phyloP scores from a whole-genome alignment of 1,140 invertebrate species.

The Drosophila tristis region DNA sequence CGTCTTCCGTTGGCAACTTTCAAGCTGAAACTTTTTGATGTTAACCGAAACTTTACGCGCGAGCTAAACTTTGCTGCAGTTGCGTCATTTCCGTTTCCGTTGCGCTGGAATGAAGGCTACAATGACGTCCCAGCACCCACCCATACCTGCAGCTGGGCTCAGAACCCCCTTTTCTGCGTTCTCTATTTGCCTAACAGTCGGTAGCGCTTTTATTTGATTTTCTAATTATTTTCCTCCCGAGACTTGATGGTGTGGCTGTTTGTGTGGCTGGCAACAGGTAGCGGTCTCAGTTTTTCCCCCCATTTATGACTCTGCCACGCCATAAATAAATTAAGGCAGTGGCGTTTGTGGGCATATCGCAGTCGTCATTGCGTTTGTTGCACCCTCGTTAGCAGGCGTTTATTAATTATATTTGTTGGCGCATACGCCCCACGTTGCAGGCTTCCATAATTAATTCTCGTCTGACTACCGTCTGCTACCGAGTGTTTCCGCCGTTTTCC shows the following conservation, averaged over 20 bases:
- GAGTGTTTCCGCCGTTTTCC: too few relatives aligned
- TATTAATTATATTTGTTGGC: constrained; percentile 63
- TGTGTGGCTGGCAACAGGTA: constrained; percentile 58
- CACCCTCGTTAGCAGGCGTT: constrained; percentile 56
- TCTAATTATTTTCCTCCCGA: constrained; percentile 81
- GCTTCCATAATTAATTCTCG: constrained; percentile 48
- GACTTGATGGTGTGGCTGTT: constrained; percentile 62
- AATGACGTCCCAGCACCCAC: constrained; percentile 10
- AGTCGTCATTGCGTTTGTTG: constrained; percentile 4
- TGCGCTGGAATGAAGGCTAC: constrained; percentile 18
- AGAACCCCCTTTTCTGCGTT: background rate
- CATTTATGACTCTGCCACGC: constrained; percentile 13
- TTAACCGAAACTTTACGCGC: constrained; percentile 31
- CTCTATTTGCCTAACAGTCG: background rate
- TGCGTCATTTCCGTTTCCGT: constrained; percentile 56
- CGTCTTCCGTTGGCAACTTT: background rate
- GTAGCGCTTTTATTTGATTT: constrained; percentile 65
- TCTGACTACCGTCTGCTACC: background rate
- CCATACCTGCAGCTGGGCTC: background rate
- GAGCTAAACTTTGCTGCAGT: constrained; percentile 49
- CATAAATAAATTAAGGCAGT: constrained; percentile 64
- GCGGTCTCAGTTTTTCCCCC: background rate
- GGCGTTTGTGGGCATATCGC: constrained; percentile 11
- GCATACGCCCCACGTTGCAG: constrained; percentile 32
- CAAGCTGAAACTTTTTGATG: constrained; percentile 18